Conservation (phyloP, 2,113 vertebrate genomes). For the Gymnocephalus cernua region DNA sequence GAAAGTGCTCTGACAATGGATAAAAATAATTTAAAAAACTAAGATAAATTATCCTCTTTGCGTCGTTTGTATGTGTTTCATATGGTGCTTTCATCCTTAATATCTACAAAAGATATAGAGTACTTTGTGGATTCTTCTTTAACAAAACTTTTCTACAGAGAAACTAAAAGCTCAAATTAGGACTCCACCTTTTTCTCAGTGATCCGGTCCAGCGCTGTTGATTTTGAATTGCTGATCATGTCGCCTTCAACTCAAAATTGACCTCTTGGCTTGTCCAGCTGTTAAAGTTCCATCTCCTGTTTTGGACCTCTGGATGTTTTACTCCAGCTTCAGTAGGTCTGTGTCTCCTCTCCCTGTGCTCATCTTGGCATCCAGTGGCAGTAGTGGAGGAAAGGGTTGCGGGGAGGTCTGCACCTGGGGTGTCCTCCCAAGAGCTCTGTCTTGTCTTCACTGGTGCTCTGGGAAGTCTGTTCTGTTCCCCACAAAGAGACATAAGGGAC, state of each 20-base stretch:
- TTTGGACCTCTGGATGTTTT: constrained; percentile 60
- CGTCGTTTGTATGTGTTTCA: constrained; percentile 33
- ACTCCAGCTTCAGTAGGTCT: constrained; percentile 61
- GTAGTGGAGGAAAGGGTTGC: constrained; percentile 51
- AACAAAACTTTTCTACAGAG: constrained; percentile 73
- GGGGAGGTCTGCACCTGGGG: constrained; percentile 56
- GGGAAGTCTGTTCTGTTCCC: constrained; percentile 77
- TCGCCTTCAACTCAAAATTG: constrained; percentile 55
- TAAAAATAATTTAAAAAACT: constrained; percentile 43
- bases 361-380: constrained; percentile 44
- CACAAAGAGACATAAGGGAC: constrained; percentile 85
- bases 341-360: constrained; percentile 41
- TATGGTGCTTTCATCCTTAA: constrained; percentile 42
- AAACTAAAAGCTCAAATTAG: constrained; percentile 63
- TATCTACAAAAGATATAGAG: constrained; percentile 38
- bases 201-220: constrained; percentile 60
- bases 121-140: constrained; percentile 44
- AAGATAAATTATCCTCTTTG: constrained; percentile 48
- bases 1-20: constrained; percentile 60
- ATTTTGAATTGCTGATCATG: constrained; percentile 59
- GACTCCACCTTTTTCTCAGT: constrained; percentile 73
- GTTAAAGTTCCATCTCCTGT: constrained; percentile 56
- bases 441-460: constrained; percentile 77
- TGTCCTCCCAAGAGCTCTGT: constrained; percentile 66
- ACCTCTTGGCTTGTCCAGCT: constrained; percentile 64